phyloP scores from a whole-genome alignment of 2,888 invertebrate species.

The Parelbella ahira region DNA sequence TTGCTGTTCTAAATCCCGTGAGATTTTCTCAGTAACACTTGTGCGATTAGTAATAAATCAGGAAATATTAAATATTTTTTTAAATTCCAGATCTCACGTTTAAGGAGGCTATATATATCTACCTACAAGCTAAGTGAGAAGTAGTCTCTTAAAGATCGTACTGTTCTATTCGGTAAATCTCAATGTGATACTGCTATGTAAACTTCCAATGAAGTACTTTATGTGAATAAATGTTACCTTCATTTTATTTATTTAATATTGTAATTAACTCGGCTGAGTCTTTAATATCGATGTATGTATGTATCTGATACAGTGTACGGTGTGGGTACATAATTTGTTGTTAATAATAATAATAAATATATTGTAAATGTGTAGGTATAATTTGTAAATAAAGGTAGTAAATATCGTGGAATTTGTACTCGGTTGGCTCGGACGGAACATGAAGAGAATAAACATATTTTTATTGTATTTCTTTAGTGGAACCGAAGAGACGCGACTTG shows the following conservation, averaged over 20 bases:
- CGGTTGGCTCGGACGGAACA: constrained; percentile 21
- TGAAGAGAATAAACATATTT: constrained; percentile 28
- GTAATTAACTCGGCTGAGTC: background rate
- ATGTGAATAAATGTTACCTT: constrained; percentile 55
- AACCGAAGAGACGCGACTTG: constrained; percentile 8
- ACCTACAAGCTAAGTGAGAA: constrained; percentile 8
- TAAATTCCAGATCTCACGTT: constrained; percentile 33
- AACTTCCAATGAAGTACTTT: constrained; percentile 38
- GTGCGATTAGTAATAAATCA: no score
- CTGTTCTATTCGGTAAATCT: constrained; percentile 38
- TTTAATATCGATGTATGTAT: no score
- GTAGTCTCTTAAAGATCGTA: background rate
- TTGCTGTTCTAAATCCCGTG: no score
- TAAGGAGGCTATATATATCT: constrained; percentile 27
- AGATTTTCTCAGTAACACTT: no score
- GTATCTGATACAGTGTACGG: constrained; percentile 5
- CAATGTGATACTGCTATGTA: constrained; percentile 50
- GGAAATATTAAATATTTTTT: no score
- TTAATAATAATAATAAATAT: constrained; percentile 6
- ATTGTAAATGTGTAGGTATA: constrained; percentile 23
- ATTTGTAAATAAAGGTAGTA: constrained; percentile 17
- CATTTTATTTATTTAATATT: constrained; percentile 33
- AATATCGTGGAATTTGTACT: constrained; percentile 20
- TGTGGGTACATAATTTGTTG: constrained; percentile 17
- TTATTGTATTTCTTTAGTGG: constrained; percentile 15